phyloP scores from a whole-genome alignment of 2,797 vertebrate species.

The Florisuga fusca region DNA sequence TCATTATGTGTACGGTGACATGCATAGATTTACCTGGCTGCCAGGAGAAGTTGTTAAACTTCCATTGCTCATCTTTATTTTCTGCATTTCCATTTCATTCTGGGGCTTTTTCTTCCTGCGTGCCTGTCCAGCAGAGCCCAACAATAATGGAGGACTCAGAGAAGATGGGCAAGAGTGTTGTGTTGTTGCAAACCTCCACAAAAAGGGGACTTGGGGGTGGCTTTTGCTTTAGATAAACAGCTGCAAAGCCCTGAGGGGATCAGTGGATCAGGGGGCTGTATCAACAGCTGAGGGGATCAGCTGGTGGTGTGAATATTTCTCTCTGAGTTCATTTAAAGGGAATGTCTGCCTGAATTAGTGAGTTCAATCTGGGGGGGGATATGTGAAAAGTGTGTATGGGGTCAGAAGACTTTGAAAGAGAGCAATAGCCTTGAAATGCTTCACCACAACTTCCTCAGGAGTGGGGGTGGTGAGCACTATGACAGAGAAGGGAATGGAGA shows the following conservation, averaged over 20 bases:
- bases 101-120: not conserved
- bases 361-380: too few relatives aligned
- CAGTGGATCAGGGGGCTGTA: not conserved
- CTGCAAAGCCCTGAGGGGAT: not conserved
- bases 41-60: not conserved
- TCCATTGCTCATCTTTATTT: not conserved
- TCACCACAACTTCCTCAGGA: not conserved
- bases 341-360: not conserved
- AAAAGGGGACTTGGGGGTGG: not conserved
- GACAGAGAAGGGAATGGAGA: not conserved
- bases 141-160: not conserved
- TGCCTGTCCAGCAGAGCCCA: not conserved
- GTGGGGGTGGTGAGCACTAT: not conserved
- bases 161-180: not conserved
- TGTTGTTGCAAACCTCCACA: not conserved
- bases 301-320: not conserved
- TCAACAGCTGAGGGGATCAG: not conserved
- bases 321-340: not conserved
- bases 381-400: too few relatives aligned
- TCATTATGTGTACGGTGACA: not conserved
- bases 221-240: not conserved
- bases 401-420: not conserved
- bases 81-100: not conserved
- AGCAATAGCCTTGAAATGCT: not conserved
- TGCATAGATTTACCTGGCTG: not conserved